Evolutionary conservation across 2,888 invertebrate genomes (phyloP), one percentile per base, ranked within the genome.

Genomic region (Limnephilus marmoratus): DNA sequence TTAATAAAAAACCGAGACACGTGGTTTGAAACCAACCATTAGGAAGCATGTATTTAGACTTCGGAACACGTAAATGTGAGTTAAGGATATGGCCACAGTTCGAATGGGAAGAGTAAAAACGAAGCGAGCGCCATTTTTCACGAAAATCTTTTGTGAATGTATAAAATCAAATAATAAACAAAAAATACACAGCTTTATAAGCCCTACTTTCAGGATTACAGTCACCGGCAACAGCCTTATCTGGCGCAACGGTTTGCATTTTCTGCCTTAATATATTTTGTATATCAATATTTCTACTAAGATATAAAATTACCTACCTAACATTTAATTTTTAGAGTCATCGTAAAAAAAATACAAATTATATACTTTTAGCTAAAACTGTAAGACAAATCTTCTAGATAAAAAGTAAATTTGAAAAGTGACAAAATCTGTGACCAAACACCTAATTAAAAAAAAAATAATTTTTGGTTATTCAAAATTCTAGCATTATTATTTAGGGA

Each of bases 1-100:
- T 45, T 85, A 93, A 92, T 92, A 41, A 92, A 87, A 88, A 92
- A 93, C 89, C 81, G 90, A 90, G 92, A 93, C 88, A 92, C 92
- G 92, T 91, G 92, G 91, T 91, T 53, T 85, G 92, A 89, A 91
- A 83, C 81, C 81, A 53, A 83, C 41, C 41, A 24, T 91, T 87
- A 45, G 80, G 12, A 41, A 81, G 41, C 85, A 87, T 91, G 45
- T 87, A 91, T 91, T 91, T 89, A 83, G 34, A 89, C 89, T 53
- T 41, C 83, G 34, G 41, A 85, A 82, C 91, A 91, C 91, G 91
- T 91, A 88, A 88, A 31, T 53, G 68, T 88, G 81, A 82, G 80
- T 49, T 87, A 41, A 91, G 41, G 85, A 41, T 37, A 81, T 41
- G 80, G 45, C 68, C 53, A 68, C 87, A 53, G 15, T 29, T 87